A percentile compares a stretch with the other conserved stretches of the same genome.
Evolutionary conservation across 2,113 vertebrate genomes (phyloP).

Genomic region (Antechinus flavipes): DNA sequence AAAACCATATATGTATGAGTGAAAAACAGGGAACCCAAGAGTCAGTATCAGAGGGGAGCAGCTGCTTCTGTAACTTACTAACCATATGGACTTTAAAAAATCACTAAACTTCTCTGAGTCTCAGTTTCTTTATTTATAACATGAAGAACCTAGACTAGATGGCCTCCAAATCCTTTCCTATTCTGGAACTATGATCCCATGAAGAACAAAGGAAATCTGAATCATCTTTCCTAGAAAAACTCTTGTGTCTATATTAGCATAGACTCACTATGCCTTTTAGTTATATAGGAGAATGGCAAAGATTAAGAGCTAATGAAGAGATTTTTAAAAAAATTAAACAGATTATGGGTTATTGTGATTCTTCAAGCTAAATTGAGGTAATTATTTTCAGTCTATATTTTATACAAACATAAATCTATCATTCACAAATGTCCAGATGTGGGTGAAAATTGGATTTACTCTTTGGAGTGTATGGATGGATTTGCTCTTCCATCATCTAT

Average conservation of each 20-base stretch:
- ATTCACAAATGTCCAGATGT: background rate
- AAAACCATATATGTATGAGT: background rate
- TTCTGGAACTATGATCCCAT: background rate
- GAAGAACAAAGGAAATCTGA: background rate
- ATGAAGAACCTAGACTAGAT: background rate
- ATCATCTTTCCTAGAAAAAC: background rate
- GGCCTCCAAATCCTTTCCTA: background rate
- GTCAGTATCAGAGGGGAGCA: background rate
- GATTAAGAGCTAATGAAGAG: background rate
- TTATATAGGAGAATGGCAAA: background rate
- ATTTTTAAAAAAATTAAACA: background rate
- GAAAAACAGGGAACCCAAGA: background rate
- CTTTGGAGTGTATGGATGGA: background rate
- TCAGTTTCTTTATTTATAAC: background rate
- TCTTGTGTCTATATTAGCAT: background rate
- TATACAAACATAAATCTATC: background rate
- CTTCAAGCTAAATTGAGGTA: background rate
- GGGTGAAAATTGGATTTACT: constrained; percentile 1
- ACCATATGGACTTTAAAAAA: background rate
- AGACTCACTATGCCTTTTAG: background rate
- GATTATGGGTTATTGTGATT: background rate
- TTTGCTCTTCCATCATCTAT: background rate
- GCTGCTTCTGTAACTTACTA: background rate
- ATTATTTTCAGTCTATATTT: background rate
- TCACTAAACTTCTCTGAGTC: background rate